Base-by-base conservation (phyloP, 1,140 invertebrate genomes). In the Delia radicum region DNA sequence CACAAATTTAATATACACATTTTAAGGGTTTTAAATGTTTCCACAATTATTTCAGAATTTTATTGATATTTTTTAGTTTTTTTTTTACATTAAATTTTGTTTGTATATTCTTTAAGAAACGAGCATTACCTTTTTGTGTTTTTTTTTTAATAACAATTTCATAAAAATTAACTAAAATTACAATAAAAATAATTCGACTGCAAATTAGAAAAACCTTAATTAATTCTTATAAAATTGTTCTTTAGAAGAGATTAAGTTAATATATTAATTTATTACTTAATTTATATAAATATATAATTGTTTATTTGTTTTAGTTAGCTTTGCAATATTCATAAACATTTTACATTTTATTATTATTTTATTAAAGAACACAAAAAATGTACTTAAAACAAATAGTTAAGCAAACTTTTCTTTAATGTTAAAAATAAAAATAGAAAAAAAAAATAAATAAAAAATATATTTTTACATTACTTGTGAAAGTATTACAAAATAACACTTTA, bases 271-370 rank as follows among this genome's bases (percentile, higher is more conserved):
- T 31, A 55, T 67, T 29, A 8, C 63, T 67, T 67, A 67, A 67
- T 67, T 67, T 21, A 24, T 61, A 13, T 65, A 67, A 31, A 67
- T 67, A 67, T 31, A 67, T 67, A 67, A 67, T 29, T 67, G 26
- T 3, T 24, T 62, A 31, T n/a, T 29, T 67, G 27, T 31, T 62
- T 26, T 62, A 62, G 61, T 67, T 67, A 29, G 63, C 28, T 29
- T 67, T 67, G 18, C 4, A 21, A 48, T 55, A 55, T 62, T 21
- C 61, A 62, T 62, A 62, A 62, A 62, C 18, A 62, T 62, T 62
- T 62, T 62, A 62, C 18, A 62, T 21, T 62, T 61, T 61, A 21
- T 37, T 12, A 37, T 26, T 26, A 62, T 21, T 62, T 61, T 61
- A 21, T 37, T 12, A 37, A 10, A 37, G 33, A 55, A 55, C n/a